These are phyloP conservation scores for Machaerirhynchus nigripectus DNA, from an alignment of 2,113 vertebrate genomes.

Conservation along the genomic window DNA sequence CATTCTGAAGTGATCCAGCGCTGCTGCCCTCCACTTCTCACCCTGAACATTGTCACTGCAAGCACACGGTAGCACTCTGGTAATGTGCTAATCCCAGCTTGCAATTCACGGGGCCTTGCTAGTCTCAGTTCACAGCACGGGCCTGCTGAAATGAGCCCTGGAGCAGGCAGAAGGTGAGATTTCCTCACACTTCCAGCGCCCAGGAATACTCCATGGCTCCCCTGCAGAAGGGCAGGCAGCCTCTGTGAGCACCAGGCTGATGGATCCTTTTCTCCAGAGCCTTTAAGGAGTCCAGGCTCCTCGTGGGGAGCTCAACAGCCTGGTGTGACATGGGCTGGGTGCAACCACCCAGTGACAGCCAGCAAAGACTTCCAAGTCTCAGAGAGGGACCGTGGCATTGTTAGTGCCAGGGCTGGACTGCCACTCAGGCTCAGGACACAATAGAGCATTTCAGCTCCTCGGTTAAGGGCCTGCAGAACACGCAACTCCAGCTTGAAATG, in stretches of 20 bases:
- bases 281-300: neutral
- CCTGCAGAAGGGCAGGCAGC: neutral
- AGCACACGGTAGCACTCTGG: neutral
- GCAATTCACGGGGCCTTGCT: neutral
- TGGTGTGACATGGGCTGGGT: neutral
- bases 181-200: neutral
- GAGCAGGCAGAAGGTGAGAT: neutral
- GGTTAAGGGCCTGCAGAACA: neutral
- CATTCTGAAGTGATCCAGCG: accelerated
- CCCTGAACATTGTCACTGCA: neutral
- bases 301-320: neutral
- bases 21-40: neutral
- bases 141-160: neutral
- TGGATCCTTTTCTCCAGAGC: neutral
- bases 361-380: neutral
- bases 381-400: neutral
- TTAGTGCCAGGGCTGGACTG: neutral
- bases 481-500: neutral
- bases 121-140: neutral
- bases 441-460: conserved; percentile 29
- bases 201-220: neutral
- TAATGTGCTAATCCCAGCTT: neutral
- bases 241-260: neutral
- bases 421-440: neutral
- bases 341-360: conserved; percentile 5